Conservation (phyloP, 2,113 vertebrate species). For the Eulemur rufifrons region DNA sequence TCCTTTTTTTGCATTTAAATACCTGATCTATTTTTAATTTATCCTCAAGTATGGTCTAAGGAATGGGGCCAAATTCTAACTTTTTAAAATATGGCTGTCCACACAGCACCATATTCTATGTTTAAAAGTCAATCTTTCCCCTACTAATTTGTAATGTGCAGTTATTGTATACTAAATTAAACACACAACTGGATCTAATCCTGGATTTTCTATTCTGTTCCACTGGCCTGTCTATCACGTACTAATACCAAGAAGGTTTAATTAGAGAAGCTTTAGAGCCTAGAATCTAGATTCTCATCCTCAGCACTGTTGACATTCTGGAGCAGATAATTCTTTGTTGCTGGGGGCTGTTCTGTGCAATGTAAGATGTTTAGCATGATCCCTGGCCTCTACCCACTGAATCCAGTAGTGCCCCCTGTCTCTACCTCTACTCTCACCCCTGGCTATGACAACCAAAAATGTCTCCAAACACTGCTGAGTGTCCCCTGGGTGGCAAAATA, state of each 20-base stretch:
- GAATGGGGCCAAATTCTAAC: not conserved
- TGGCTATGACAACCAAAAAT: not conserved
- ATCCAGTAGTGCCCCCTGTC: too few relatives aligned
- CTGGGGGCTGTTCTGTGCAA: not conserved
- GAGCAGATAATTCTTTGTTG: not conserved
- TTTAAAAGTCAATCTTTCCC: not conserved
- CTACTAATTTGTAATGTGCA: not conserved
- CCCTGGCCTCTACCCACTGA: not conserved
- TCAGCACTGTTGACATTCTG: not conserved
- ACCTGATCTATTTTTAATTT: not conserved
- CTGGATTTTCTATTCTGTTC: not conserved
- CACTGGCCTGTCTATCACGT: not conserved
- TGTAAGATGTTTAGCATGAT: not conserved
- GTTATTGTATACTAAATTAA: not conserved
- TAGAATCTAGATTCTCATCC: not conserved
- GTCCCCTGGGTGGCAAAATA: not conserved
- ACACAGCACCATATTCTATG: not conserved
- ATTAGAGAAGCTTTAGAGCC: not conserved
- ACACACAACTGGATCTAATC: not conserved
- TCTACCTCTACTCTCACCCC: not conserved
- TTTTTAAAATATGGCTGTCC: not conserved
- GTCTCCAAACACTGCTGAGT: not conserved
- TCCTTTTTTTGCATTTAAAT: not conserved
- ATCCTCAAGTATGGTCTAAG: not conserved
- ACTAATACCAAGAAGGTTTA: not conserved